These are phyloP conservation scores for Rhineura floridana DNA, from an alignment of 2,113 vertebrate species.

Conservation along the genomic window DNA sequence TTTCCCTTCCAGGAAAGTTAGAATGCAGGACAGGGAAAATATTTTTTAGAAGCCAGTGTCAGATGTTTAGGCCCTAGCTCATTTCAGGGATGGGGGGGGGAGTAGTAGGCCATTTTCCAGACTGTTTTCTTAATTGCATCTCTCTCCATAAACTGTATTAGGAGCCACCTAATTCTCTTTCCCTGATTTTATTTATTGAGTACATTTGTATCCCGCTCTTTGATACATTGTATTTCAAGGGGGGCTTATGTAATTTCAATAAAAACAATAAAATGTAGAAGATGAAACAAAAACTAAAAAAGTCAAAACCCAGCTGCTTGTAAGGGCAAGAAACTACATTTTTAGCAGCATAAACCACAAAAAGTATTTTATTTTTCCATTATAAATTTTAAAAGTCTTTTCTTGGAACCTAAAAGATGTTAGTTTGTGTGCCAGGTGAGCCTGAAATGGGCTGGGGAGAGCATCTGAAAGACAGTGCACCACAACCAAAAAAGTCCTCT, in stretches of 20 bases:
- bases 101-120: not conserved
- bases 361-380: too few species aligned
- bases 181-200: not conserved
- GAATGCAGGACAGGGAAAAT: not conserved
- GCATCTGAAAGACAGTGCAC: not conserved
- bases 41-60: not conserved
- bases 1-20: not conserved
- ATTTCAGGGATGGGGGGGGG: not conserved
- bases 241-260: not conserved
- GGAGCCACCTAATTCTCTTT: not conserved
- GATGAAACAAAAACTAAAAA: too few species aligned
- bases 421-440: not conserved
- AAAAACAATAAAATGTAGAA: not conserved
- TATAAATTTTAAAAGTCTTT: too few species aligned
- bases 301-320: too few species aligned
- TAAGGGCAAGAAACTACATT: too few species aligned
- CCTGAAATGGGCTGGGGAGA: not conserved
- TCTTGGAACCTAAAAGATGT: not conserved
- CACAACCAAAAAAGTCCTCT: too few species aligned
- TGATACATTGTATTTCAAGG: not conserved
- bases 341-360: not conserved
- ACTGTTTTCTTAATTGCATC: not conserved
- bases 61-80: not conserved
- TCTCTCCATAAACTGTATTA: not conserved
- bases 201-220: not conserved